These are phyloP conservation scores for Nudaria mundana DNA, from an alignment of 2,888 invertebrate genomes.

Conservation along the genomic window DNA sequence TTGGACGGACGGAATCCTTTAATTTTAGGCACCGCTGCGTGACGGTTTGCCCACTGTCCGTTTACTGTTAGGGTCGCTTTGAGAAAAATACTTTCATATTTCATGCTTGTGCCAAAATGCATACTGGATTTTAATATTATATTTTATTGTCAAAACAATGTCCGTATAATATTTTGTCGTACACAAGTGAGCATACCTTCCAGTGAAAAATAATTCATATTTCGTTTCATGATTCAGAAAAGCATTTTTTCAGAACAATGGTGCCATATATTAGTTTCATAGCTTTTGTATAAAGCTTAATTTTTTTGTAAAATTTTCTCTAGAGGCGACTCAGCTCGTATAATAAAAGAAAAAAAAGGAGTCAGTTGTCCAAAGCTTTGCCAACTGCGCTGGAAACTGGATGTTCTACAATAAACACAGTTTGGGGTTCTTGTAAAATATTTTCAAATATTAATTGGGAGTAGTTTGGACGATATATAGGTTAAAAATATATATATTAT, in stretches of 20 bases:
- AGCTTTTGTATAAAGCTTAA: slow-evolving; percentile 42
- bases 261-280: slow-evolving; percentile 40
- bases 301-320: slow-evolving; percentile 40
- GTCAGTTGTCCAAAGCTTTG: slow-evolving; percentile 45
- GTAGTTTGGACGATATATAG: too few relatives aligned
- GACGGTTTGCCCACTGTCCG: slow-evolving; percentile 55
- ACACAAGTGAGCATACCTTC: slow-evolving; percentile 4
- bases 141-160: slow-evolving; percentile 32
- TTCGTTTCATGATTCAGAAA: slow-evolving; percentile 15
- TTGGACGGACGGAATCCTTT: slow-evolving; percentile 78
- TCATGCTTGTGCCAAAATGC: slow-evolving; percentile 48
- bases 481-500: too few relatives aligned
- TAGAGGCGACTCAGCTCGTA: slow-evolving; percentile 39
- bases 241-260: slow-evolving; percentile 27
- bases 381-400: slow-evolving; percentile 31
- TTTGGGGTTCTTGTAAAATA: too few relatives aligned
- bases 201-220: slow-evolving; percentile 12
- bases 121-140: slow-evolving; percentile 39
- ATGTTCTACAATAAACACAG: slow-evolving; percentile 34
- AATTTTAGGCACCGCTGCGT: slow-evolving; percentile 75
- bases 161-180: slow-evolving; percentile 16
- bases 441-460: too few relatives aligned
- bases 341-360: slow-evolving; percentile 44
- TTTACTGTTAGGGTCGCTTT: slow-evolving; percentile 61
- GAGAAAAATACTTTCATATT: slow-evolving; percentile 61